phyloP scores from a whole-genome alignment of 2,797 vertebrate genomes.

The Peromyscus aztecus region DNA sequence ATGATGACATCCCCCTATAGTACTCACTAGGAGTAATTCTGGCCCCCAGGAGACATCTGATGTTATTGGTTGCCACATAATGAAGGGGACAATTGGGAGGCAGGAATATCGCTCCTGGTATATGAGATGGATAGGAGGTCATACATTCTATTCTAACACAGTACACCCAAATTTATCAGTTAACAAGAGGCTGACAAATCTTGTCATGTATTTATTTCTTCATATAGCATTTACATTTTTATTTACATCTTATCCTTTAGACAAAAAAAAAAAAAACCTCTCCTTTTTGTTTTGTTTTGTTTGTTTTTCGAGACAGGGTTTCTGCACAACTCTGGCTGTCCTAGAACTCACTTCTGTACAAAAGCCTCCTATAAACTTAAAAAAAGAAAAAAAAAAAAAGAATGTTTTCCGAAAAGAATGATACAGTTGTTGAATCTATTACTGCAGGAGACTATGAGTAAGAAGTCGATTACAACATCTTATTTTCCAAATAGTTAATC shows the following conservation, averaged over 20 bases:
- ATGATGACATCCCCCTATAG: neutral
- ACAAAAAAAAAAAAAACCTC: slow-evolving; percentile 6
- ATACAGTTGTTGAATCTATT: neutral
- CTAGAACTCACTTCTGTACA: neutral
- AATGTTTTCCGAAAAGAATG: neutral
- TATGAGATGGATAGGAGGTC: too few relatives aligned
- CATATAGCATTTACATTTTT: neutral
- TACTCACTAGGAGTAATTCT: slow-evolving; percentile 12
- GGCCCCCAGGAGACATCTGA: neutral
- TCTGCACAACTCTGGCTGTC: neutral
- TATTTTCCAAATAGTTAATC: slow-evolving; percentile 41
- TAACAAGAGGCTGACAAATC: neutral
- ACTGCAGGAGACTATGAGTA: slow-evolving; percentile 1
- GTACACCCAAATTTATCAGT: neutral
- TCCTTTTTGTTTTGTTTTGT: neutral
- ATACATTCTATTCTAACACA: slow-evolving; percentile 8
- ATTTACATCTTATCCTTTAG: neutral
- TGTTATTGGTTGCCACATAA: neutral
- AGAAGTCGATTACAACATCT: neutral
- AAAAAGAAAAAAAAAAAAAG: neutral
- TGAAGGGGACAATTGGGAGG: neutral
- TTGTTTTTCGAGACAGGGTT: neutral
- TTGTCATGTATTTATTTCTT: neutral
- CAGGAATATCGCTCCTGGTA: neutral
- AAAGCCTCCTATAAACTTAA: slow-evolving; percentile 9